Evolutionary conservation across 2,888 invertebrate species (phyloP).

Genomic region (Cryptus viduatorius): DNA sequence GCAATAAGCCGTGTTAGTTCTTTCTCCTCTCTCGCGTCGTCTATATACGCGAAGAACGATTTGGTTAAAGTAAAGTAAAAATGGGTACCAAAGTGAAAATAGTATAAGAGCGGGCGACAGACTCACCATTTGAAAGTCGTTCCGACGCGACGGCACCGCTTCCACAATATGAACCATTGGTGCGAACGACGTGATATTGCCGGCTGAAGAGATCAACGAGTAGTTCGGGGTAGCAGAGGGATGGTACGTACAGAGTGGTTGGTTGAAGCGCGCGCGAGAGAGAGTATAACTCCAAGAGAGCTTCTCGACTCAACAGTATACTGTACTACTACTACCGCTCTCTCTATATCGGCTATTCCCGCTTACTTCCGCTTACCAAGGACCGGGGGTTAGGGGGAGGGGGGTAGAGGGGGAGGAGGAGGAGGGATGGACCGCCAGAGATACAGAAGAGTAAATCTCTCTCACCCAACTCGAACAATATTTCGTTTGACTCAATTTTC

Average conservation of each 20-base stretch:
- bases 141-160: constrained; percentile 84
- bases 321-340: constrained; percentile 14
- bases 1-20: constrained; percentile 55
- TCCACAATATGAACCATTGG: constrained; percentile 85
- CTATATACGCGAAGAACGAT: neutral
- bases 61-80: neutral
- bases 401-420: constrained; percentile 65
- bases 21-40: neutral
- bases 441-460: constrained; percentile 10
- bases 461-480: constrained; percentile 23
- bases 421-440: neutral
- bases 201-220: constrained; percentile 68
- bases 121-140: constrained; percentile 84
- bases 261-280: constrained; percentile 23
- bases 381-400: constrained; percentile 58
- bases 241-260: constrained; percentile 19
- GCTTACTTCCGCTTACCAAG: constrained; percentile 46
- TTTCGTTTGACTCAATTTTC: constrained; percentile 11
- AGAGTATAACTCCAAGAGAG: constrained; percentile 38
- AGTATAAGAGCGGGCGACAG: constrained; percentile 45
- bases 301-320: constrained; percentile 45
- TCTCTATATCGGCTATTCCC: constrained; percentile 18
- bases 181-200: constrained; percentile 73
- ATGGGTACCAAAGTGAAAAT: constrained; percentile 16
- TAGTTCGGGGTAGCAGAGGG: constrained; percentile 29